A percentile compares a stretch with the other conserved stretches of the same genome.
phyloP scores from a whole-genome alignment of 2,888 invertebrate genomes.

The Xanthia togata region DNA sequence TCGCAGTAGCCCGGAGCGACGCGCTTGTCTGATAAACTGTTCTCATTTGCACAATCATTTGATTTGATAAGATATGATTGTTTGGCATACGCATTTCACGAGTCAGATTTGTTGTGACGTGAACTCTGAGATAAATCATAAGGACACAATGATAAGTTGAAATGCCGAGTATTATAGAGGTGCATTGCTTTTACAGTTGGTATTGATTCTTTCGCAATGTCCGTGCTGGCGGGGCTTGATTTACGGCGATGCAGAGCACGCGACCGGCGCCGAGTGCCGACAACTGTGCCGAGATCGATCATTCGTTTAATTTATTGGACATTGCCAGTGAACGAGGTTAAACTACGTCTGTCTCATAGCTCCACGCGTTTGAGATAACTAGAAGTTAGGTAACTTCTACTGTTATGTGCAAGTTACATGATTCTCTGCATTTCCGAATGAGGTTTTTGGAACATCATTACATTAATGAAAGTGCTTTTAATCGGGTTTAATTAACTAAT shows the following conservation, averaged over 20 bases:
- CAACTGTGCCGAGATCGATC: conserved; percentile 70
- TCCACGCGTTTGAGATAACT: conserved; percentile 31
- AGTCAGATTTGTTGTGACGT: conserved; percentile 85
- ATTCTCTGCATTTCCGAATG: conserved; percentile 50
- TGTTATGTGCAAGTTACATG: conserved; percentile 51
- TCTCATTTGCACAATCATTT: conserved; percentile 87
- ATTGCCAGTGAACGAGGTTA: conserved; percentile 61
- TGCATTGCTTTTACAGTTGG: conserved; percentile 52
- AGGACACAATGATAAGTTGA: conserved; percentile 68
- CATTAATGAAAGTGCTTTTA: conserved; percentile 3
- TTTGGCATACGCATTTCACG: conserved; percentile 84
- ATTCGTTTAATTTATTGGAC: conserved; percentile 70
- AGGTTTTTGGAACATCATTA: conserved; percentile 40
- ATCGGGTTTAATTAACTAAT: conserved; percentile 8
- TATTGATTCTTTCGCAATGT: conserved; percentile 69
- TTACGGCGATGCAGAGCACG: conserved; percentile 62
- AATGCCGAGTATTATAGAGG: conserved; percentile 44
- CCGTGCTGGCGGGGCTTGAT: conserved; percentile 64
- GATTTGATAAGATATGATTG: conserved; percentile 87
- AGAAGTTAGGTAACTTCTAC: conserved; percentile 39
- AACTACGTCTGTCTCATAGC: conserved; percentile 56
- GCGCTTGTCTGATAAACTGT: conserved; percentile 81
- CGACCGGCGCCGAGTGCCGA: conserved; percentile 51
- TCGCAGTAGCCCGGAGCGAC: conserved; percentile 76
- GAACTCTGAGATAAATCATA: conserved; percentile 77